Base-by-base conservation (phyloP, 2,113 vertebrate genomes). In the Panurus biarmicus region DNA sequence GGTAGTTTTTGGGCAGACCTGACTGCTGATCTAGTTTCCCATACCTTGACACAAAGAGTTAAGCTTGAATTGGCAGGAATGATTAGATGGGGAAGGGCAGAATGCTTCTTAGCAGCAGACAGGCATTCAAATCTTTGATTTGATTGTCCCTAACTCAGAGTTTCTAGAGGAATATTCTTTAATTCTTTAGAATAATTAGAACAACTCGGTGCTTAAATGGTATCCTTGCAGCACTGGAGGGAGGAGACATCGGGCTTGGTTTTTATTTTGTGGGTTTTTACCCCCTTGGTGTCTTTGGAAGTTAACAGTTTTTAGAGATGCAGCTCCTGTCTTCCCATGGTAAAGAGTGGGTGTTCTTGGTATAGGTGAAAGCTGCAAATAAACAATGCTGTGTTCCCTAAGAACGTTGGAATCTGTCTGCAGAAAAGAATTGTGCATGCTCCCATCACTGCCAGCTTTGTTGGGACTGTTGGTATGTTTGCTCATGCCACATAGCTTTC, bases 291-390 rank as follows among this genome's bases (percentile, higher is more conserved):
- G 13, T 76, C 54, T 84, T 57, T 82, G 45, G 57, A 72, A 76
- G 48, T 85, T 36, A 54, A 15, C 15, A 15, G 28, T 61, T 70
- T 77, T 61, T 38, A 56, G 50, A 87, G 71, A n/a, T 83, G 51
- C 4, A 54, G 50, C 47, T 88, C 35, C 60, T 35, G 6, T 48
- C 24, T 87, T 81, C 61, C 53, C 5, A 2, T 78, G 76, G 78
- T 91, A 87, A 94, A 85, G 66, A 82, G 74, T 77, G 60, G 69
- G 38, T 83, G 67, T 79, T 54, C 75, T 74, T 92, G 75, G 88
- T 94, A 74, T 71, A 5, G 3, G 75, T 42, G 58, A 38, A 72
- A 80, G 19, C 62, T 93, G 67, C 74, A 79, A 38, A 69, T 79
- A 33, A 9, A 16, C 81, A 75, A 81, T 75, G 25, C 81, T 35